Conservation (phyloP, 2,888 invertebrate genomes). For the Capitulum mitella region DNA sequence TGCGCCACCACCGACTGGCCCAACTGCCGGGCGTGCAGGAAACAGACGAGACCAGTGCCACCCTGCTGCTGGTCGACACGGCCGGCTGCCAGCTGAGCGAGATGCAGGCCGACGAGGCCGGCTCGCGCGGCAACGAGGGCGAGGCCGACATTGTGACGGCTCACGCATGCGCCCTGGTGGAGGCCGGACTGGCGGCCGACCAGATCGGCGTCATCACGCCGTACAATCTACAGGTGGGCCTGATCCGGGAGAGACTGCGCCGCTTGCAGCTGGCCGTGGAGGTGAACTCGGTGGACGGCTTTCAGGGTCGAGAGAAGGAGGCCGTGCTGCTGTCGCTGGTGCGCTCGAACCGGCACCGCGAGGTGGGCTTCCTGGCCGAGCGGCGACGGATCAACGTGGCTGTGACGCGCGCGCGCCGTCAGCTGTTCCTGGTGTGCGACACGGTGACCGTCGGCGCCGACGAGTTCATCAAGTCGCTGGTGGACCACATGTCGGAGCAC, state of each 20-base stretch:
- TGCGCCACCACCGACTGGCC: slow-evolving; percentile 47
- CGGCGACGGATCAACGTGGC: slow-evolving; percentile 53
- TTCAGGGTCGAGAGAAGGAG: slow-evolving; percentile 55
- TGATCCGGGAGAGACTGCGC: slow-evolving; percentile 44
- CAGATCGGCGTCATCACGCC: slow-evolving; percentile 53
- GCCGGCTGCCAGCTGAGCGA: slow-evolving; percentile 47
- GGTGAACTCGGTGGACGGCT: slow-evolving; percentile 53
- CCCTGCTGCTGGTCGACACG: slow-evolving; percentile 50
- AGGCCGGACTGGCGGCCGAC: slow-evolving; percentile 44
- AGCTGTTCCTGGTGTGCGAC: slow-evolving; percentile 50
- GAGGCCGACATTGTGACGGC: slow-evolving; percentile 50
- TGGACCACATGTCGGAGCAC: slow-evolving; percentile 46
- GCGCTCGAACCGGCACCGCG: slow-evolving; percentile 49
- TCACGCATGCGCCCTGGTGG: slow-evolving; percentile 46
- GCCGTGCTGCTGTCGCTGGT: slow-evolving; percentile 52
- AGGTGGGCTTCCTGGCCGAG: slow-evolving; percentile 53
- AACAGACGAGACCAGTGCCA: slow-evolving; percentile 42
- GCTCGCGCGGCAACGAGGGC: slow-evolving; percentile 40
- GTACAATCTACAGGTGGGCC: slow-evolving; percentile 49
- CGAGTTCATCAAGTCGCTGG: slow-evolving; percentile 45
- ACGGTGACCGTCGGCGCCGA: slow-evolving; percentile 48
- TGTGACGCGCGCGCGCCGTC: slow-evolving; percentile 52
- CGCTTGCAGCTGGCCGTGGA: slow-evolving; percentile 42
- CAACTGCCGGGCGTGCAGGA: slow-evolving; percentile 45
- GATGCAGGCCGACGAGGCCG: neutral